phyloP scores from a whole-genome alignment of 2,888 invertebrate species.

The Himalopsyche japonica region DNA sequence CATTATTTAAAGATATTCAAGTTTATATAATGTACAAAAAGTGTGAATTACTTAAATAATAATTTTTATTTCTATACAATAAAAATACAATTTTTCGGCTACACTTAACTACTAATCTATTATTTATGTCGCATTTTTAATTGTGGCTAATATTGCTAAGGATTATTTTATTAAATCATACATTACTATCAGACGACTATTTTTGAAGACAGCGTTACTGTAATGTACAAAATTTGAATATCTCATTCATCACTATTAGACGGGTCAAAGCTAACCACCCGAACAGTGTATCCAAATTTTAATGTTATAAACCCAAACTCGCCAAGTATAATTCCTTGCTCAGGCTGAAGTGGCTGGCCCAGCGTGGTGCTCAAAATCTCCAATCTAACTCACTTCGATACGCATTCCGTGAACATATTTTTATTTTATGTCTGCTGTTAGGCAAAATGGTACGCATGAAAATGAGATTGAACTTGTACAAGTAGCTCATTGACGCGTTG shows the following conservation, averaged over 20 bases:
- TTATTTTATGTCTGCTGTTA: constrained; percentile 23
- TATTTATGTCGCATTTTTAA: too few relatives aligned
- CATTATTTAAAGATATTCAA: too few relatives aligned
- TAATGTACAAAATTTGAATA: too few relatives aligned
- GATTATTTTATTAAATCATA: too few relatives aligned
- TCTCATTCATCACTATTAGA: neutral
- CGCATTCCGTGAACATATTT: constrained; percentile 36
- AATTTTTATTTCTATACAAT: too few relatives aligned
- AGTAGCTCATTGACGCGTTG: neutral
- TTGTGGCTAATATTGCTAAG: too few relatives aligned
- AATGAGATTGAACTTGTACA: constrained; percentile 15
- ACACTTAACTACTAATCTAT: too few relatives aligned
- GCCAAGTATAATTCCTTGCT: neutral
- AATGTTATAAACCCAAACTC: neutral
- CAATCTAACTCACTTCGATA: constrained; percentile 38
- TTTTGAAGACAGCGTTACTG: too few relatives aligned
- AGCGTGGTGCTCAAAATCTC: constrained; percentile 3
- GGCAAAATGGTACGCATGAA: constrained; percentile 2
- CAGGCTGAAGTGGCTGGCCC: neutral
- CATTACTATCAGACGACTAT: too few relatives aligned
- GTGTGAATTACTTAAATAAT: too few relatives aligned
- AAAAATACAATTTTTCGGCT: too few relatives aligned
- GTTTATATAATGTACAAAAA: too few relatives aligned
- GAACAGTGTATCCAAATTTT: neutral
- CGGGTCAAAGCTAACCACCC: neutral